phyloP scores from a whole-genome alignment of 37 sponge, comb jelly and placozoan species.

The Axinella damicornis region DNA sequence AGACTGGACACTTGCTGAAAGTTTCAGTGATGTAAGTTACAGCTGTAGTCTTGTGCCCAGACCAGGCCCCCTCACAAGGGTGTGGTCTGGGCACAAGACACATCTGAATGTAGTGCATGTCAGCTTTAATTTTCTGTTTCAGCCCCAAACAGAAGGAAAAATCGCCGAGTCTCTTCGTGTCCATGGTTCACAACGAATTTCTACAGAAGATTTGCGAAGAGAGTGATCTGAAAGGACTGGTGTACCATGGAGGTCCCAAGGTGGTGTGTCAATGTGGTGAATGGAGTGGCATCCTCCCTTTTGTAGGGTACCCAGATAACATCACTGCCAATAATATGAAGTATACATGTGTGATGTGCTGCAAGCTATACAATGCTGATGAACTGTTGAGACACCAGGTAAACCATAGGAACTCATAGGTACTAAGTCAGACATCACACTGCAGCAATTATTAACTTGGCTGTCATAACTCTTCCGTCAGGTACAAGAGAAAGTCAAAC shows the following conservation, averaged over 20 bases:
- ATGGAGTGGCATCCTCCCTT: neutral
- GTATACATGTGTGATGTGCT: no score
- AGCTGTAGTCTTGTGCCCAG: no score
- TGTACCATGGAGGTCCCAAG: conserved; percentile 18
- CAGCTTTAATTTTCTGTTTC: neutral
- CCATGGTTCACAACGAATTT: neutral
- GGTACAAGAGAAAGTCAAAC: no score
- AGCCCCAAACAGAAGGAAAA: neutral
- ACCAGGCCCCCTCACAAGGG: neutral
- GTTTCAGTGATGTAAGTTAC: conserved; percentile 16
- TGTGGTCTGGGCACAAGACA: neutral
- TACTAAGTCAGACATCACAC: no score
- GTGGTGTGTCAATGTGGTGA: neutral
- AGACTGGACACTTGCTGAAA: conserved; percentile 5
- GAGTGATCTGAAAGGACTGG: conserved; percentile 24
- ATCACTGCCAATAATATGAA: no score
- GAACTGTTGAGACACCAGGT: no score
- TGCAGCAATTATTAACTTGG: no score
- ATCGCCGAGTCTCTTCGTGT: neutral
- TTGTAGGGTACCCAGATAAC: neutral
- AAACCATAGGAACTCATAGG: no score
- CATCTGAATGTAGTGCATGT: no score
- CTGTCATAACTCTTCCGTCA: no score
- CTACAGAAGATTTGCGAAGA: conserved; percentile 21
- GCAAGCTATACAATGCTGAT: no score